These are phyloP conservation scores for Spisula solida DNA, from an alignment of 2,888 invertebrate genomes.

Conservation along the genomic window DNA sequence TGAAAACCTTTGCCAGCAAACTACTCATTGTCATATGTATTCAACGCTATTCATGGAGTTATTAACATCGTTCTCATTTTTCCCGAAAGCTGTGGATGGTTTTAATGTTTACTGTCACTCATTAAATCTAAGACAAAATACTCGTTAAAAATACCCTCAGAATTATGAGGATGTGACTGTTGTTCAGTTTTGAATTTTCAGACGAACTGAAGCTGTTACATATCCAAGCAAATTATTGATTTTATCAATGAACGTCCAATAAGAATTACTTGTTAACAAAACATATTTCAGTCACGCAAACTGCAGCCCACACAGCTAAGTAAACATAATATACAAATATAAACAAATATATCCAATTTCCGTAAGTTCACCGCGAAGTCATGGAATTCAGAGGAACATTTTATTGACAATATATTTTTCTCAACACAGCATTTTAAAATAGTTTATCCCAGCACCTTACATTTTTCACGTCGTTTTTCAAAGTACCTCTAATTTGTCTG, in stretches of 20 bases:
- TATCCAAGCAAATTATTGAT: neutral
- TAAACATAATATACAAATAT: too few relatives aligned
- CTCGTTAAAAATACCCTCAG: too few relatives aligned
- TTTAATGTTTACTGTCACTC: neutral
- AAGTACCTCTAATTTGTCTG: neutral
- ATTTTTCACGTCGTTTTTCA: too few relatives aligned
- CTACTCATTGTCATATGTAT: neutral
- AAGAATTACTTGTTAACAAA: neutral
- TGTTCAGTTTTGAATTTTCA: neutral
- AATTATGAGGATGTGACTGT: neutral
- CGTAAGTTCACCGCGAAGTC: neutral
- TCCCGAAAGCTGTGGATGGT: neutral
- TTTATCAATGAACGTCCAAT: neutral
- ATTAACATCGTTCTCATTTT: neutral
- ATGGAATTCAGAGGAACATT: neutral
- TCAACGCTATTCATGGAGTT: neutral
- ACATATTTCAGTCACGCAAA: neutral
- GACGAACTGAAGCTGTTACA: neutral
- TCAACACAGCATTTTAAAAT: neutral
- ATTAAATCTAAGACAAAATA: too few relatives aligned
- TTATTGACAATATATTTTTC: neutral
- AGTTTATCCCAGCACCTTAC: neutral
- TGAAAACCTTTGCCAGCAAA: conserved; percentile 8
- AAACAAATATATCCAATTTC: neutral
- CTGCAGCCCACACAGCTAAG: neutral